Evolutionary conservation across 2,113 vertebrate genomes (phyloP).

Genomic region (Lophura nycthemera): DNA sequence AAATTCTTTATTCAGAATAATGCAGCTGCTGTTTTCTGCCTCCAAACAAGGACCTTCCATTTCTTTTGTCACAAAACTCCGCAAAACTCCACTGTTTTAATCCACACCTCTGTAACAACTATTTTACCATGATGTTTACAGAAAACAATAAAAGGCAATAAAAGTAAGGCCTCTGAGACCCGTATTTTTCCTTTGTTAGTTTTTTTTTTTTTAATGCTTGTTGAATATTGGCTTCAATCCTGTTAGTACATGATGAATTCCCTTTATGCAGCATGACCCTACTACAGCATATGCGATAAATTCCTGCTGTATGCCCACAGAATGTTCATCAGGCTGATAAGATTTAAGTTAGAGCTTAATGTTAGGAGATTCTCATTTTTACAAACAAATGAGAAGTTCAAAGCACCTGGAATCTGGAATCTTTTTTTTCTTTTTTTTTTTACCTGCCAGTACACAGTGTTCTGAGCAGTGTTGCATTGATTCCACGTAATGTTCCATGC

Average conservation of each 20-base stretch:
- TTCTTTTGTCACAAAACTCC: not conserved
- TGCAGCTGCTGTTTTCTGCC: not conserved
- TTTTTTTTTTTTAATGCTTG: not conserved
- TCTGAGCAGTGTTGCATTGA: not conserved
- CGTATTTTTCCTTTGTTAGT: not conserved
- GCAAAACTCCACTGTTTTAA: not conserved
- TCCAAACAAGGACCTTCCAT: not conserved
- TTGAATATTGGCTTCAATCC: not conserved
- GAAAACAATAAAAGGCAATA: not conserved
- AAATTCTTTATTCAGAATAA: not conserved
- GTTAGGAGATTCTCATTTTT: not conserved
- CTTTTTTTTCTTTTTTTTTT: not conserved
- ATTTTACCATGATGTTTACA: not conserved
- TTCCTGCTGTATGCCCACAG: not conserved
- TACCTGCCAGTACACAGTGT: slow-evolving; percentile 34
- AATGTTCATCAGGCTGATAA: not conserved
- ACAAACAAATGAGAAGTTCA: not conserved
- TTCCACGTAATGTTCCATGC: not conserved
- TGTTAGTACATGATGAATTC: not conserved
- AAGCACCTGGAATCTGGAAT: not conserved
- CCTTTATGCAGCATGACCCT: not conserved
- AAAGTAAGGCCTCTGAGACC: not conserved
- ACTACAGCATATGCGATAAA: not conserved
- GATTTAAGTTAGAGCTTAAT: not conserved
- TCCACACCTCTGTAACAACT: not conserved